Percentiles rank a stretch among this genome's conserved stretches.
Evolutionary conservation across 2,797 vertebrate species (phyloP).

Genomic region (Mus caroli): DNA sequence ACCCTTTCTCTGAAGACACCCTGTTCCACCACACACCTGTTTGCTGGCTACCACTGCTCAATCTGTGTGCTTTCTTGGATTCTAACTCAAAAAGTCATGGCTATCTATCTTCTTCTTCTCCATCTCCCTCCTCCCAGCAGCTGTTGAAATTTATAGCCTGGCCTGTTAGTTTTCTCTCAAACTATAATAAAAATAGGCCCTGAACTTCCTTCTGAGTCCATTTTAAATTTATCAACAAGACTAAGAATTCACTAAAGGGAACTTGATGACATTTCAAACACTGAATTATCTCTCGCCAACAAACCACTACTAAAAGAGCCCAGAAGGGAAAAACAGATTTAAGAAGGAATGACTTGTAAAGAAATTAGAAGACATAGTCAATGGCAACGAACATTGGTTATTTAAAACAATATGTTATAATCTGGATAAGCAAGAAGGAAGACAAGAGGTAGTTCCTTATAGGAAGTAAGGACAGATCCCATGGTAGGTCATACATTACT

Average conservation of each 20-base stretch:
- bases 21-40: not conserved
- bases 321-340: not conserved
- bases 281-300: conserved; percentile 3
- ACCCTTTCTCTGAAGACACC: not conserved
- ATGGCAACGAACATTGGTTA: not conserved
- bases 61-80: not conserved
- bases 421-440: conserved; percentile 2
- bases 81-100: not conserved
- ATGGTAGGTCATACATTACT: not conserved
- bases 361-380: conserved; percentile 18
- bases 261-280: not conserved
- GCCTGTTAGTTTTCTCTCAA: not conserved
- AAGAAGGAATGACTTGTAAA: not conserved
- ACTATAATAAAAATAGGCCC: not conserved
- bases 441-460: not conserved
- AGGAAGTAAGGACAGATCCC: not conserved
- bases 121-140: not conserved
- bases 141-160: not conserved
- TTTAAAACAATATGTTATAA: not conserved
- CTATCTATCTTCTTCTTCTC: not conserved
- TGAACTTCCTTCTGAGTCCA: not conserved
- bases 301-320: not conserved
- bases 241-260: not conserved
- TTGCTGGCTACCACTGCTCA: not conserved
- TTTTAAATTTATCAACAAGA: not conserved